Base-by-base conservation (phyloP, 1,140 invertebrate genomes). In the Oryctes rhinoceros region DNA sequence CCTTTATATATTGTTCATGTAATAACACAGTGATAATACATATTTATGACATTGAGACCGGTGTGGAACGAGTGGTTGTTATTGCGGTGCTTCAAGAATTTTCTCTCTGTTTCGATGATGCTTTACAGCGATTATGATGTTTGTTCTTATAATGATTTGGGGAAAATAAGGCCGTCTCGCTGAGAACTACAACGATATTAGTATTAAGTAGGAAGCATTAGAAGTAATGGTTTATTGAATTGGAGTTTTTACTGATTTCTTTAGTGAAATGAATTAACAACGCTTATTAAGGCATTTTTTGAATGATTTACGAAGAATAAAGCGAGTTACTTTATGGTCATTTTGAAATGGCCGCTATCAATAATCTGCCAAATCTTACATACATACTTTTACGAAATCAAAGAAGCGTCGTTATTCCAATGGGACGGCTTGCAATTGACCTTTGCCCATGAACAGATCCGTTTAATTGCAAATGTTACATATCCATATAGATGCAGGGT, bases 21-120 rank as follows among this genome's bases (percentile, higher is more conserved):
- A 76, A 76, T 49, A 74, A 76, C 48, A 78, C 59, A 65, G 48
- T 78, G 77, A 53, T 78, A 65, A 65, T 39, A 48, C 48, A 78
- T 78, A 78, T 78, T 78, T 59, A 65, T 78, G 39, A 37, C 39
- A 76, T 76, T 49, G 75, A 49, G 75, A 76, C 47, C 80, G 80
- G 80, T 80, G 80, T 80, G 76, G 80, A 80, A 80, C 80, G 80
- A 80, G 78, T 80, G 65, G 35, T 35, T 71, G 35, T 35, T 71
- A 18, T 18, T 59, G 53, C 18, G 18, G n/a, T 59, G 18, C 24
- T 39, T 37, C 4, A 47, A n/a, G 20, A 24, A 37, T 37, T 39
- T 20, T n/a, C 39, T 15, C 15, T 75, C 24, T 75, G 20, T 15
- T 24, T 15, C 4, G 11, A 44, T 37, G 20, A 39, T 5, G 71